These are phyloP conservation scores for Thymelicus acteon DNA, from an alignment of 2,888 invertebrate genomes.

Conservation along the genomic window DNA sequence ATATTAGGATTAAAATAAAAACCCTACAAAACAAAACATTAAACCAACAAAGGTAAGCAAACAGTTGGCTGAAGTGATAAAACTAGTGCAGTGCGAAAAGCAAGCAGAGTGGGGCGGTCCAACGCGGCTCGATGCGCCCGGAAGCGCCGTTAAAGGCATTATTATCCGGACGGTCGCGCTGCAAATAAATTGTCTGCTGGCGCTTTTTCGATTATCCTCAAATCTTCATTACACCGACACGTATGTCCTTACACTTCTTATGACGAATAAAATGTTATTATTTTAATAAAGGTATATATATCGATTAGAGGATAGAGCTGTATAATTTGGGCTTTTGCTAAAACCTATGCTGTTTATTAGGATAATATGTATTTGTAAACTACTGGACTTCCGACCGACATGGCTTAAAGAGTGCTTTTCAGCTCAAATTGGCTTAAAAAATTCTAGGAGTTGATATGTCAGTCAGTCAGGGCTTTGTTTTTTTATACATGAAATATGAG, in stretches of 20 bases:
- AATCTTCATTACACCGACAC: conserved; percentile 83
- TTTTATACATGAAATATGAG: too few species aligned
- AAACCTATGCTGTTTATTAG: too few species aligned
- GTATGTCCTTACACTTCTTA: conserved; percentile 61
- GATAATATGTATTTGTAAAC: too few species aligned
- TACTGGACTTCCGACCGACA: too few species aligned
- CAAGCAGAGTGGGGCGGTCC: conserved; percentile 40
- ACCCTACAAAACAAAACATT: neutral
- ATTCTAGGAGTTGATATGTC: too few species aligned
- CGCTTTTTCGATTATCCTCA: conserved; percentile 84
- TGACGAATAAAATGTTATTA: conserved; percentile 7
- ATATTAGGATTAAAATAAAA: neutral
- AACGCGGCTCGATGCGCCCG: conserved; percentile 58
- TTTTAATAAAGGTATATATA: too few species aligned
- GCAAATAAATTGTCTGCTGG: conserved; percentile 82
- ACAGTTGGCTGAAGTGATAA: conserved; percentile 3
- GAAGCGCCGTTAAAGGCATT: conserved; percentile 79
- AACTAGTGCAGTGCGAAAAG: conserved; percentile 41
- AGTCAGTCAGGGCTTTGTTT: too few species aligned
- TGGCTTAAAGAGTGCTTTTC: too few species aligned
- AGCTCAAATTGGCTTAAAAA: too few species aligned
- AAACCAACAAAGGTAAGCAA: neutral
- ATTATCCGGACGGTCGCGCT: conserved; percentile 82
- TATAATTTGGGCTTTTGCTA: too few species aligned
- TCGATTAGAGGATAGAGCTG: too few species aligned